Evolutionary conservation across 2,113 vertebrate species (phyloP), one percentile per base, ranked within the genome.

Genomic region (Maccullochella peelii): DNA sequence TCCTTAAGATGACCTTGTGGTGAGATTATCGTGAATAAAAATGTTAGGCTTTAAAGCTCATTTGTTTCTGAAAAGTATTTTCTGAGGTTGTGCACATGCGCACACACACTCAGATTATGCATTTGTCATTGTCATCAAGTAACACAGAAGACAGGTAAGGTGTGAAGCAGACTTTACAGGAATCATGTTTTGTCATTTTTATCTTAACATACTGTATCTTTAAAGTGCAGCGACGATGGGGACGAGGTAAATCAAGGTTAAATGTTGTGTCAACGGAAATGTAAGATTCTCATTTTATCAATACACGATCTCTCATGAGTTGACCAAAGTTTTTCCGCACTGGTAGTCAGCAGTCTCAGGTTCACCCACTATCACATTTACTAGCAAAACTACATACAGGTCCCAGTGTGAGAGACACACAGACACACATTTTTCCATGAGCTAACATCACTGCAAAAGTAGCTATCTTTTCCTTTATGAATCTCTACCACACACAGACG

Each of bases 251-350:
- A 87, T 83, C 16, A 33, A 40, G n/a, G 16, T n/a, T 63, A 0
- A 30, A 10, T 5, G 23, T 18, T 15, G 5, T 67, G 33, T 72
- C 50, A 71, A 42, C 65, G 88, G 88, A 92, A 91, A 86, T 55
- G 52, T 14, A 47, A 80, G 30, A 87, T 36, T 88, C 70, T 77
- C 6, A 5, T 68, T 68, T 90, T 91, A 92, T 94, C 93, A 73
- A 20, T 40, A 86, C 92, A 89, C 88, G 1, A 94, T 93, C 90
- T 89, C 3, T 82, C 42, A n/a, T 55, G 27, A 85, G 66, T 38
- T 68, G 62, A 74, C 82, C 77, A 79, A 82, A 67, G 27, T 66
- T 73, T 72, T 88, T 86, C 67, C 79, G 3, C 12, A 0, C 55
- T 9, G 12, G 0, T 2, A 42, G 82, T 89, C 81, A 92, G 88